A percentile compares a stretch with the other conserved stretches of the same genome.
Conservation (phyloP, 2,797 vertebrate species). For the Micropoecilia bifurca region DNA sequence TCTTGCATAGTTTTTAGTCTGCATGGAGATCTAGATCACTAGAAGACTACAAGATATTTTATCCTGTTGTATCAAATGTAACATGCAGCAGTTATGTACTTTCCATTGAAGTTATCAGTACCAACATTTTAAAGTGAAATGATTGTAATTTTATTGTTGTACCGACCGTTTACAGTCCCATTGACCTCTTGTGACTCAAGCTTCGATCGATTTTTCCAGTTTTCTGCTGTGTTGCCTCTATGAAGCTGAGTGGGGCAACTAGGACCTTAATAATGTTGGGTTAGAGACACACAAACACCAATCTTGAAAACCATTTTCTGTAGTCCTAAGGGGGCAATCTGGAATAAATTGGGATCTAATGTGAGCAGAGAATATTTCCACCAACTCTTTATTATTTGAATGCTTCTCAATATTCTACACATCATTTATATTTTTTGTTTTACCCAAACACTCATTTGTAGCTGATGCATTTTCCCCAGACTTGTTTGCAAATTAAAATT, state of each 20-base stretch:
- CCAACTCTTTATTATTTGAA: not conserved
- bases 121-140: not conserved
- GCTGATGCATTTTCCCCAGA: not conserved
- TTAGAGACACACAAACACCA: not conserved
- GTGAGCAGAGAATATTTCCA: not conserved
- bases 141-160: not conserved
- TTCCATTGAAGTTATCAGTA: not conserved
- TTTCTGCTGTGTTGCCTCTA: not conserved
- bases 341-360: not conserved
- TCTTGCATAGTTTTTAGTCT: conserved; percentile 60
- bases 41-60: conserved; percentile 24
- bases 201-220: not conserved
- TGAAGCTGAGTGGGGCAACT: not conserved
- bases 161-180: not conserved
- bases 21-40: conserved; percentile 31
- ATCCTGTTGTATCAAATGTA: conserved; percentile 14
- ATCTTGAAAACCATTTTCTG: not conserved
- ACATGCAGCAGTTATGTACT: not conserved
- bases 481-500: not conserved
- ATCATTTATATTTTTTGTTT: not conserved
- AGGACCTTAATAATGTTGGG: not conserved
- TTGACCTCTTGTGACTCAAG: not conserved
- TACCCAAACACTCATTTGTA: not conserved
- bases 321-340: not conserved
- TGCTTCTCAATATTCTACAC: not conserved